A percentile compares a stretch with the other conserved stretches of the same genome.
Conservation (phyloP, 2,113 vertebrate genomes). For the Trichechus manatus region DNA sequence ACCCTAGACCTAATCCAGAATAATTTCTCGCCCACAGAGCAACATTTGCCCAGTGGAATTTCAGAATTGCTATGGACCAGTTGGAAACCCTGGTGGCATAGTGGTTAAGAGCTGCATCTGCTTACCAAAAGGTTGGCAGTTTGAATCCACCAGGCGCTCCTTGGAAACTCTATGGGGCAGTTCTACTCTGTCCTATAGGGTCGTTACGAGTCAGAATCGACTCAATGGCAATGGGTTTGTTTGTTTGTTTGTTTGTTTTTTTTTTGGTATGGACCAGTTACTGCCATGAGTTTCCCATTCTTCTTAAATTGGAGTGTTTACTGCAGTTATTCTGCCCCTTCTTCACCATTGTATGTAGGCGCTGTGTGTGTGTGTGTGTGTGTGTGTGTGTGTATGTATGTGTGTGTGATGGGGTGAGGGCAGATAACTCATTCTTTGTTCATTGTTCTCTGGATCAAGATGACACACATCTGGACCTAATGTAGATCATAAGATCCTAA, state of each 20-base stretch:
- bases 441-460: slow-evolving; percentile 2
- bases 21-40: neutral
- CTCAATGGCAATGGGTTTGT: too few relatives aligned
- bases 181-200: too few relatives aligned
- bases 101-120: too few relatives aligned
- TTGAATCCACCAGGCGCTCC: too few relatives aligned
- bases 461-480: neutral
- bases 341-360: neutral
- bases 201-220: too few relatives aligned
- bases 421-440: neutral
- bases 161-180: too few relatives aligned
- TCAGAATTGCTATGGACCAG: neutral
- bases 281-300: neutral
- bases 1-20: neutral
- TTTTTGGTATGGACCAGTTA: neutral
- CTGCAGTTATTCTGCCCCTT: neutral
- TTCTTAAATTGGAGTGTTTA: neutral
- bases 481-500: neutral
- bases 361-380: neutral
- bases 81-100: too few relatives aligned
- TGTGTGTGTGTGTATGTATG: neutral
- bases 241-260: too few relatives aligned
- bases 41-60: neutral
- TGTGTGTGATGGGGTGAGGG: neutral
- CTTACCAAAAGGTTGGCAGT: too few relatives aligned